Evolutionary conservation across 2,797 vertebrate species (phyloP).

Genomic region (Miichthys miiuy): DNA sequence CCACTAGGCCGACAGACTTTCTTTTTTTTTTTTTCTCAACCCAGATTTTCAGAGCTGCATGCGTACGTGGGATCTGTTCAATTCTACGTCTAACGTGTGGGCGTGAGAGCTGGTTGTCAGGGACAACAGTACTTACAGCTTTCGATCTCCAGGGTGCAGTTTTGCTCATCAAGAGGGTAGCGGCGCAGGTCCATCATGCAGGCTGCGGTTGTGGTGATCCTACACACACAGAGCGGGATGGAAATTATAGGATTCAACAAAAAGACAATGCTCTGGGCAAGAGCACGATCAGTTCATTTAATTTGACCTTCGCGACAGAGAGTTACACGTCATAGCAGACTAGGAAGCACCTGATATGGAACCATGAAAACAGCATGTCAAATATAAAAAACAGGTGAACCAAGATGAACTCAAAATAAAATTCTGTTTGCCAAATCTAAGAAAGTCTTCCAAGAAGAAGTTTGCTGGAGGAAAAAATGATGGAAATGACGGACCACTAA

Average conservation of each 20-base stretch:
- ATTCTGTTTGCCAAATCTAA: neutral
- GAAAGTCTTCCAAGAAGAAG: neutral
- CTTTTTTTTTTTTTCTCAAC: slow-evolving; percentile 8
- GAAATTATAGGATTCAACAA: slow-evolving; percentile 57
- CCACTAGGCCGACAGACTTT: slow-evolving; percentile 43
- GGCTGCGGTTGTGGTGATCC: slow-evolving; percentile 97
- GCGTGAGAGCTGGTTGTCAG: slow-evolving; percentile 72
- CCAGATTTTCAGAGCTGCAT: slow-evolving; percentile 45
- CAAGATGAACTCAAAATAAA: neutral
- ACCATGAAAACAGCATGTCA: slow-evolving; percentile 7
- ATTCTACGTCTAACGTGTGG: slow-evolving; percentile 61
- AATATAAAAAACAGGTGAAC: slow-evolving; percentile 14
- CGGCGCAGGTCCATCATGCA: slow-evolving; percentile 98
- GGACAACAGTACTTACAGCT: slow-evolving; percentile 92
- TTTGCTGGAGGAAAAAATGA: neutral
- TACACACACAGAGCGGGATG: slow-evolving; percentile 73
- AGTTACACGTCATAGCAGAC: slow-evolving; percentile 26
- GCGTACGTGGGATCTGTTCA: slow-evolving; percentile 63
- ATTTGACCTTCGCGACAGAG: slow-evolving; percentile 60
- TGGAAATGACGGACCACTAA: neutral
- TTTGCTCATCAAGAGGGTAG: slow-evolving; percentile 96
- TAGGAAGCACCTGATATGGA: neutral
- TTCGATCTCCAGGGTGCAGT: slow-evolving; percentile 98
- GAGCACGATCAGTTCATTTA: slow-evolving; percentile 29
- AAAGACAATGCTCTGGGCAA: neutral